A percentile compares a stretch with the other conserved stretches of the same genome.
Conservation (phyloP, 2,888 invertebrate species). For the Eustalomyia histrio region DNA sequence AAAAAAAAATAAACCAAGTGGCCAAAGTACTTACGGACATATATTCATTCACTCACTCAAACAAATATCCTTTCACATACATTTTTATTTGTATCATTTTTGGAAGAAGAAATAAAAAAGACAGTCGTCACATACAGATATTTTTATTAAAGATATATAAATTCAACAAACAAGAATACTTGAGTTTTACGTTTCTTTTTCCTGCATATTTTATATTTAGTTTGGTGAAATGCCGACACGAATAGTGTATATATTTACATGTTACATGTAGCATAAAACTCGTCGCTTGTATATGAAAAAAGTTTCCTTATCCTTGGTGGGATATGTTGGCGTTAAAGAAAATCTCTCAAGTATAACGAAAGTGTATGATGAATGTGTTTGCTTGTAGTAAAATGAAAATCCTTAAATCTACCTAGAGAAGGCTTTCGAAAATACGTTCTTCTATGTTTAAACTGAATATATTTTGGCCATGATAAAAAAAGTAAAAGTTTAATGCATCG, state of each 20-base stretch:
- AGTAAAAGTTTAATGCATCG: too few relatives aligned
- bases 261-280: conserved; percentile 29
- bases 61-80: conserved; percentile 17
- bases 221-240: conserved; percentile 1
- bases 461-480: too few relatives aligned
- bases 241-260: conserved; percentile 13
- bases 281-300: conserved; percentile 21
- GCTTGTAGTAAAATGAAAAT: not conserved
- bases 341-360: conserved; percentile 25
- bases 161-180: conserved; percentile 33
- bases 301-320: conserved; percentile 6
- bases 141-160: conserved; percentile 13
- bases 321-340: conserved; percentile 3
- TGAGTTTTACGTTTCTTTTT: conserved; percentile 24
- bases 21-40: conserved; percentile 28
- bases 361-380: conserved; percentile 21
- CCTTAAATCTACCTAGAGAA: not conserved
- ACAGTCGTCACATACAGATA: conserved; percentile 40
- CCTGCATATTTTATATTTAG: conserved; percentile 2
- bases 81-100: not conserved
- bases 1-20: conserved; percentile 48
- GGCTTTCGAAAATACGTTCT: not conserved
- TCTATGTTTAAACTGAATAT: too few relatives aligned
- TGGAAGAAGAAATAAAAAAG: conserved; percentile 4
- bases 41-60: not conserved